Base-by-base conservation (phyloP, 2,113 vertebrate genomes). In the Peromyscus leucopus region DNA sequence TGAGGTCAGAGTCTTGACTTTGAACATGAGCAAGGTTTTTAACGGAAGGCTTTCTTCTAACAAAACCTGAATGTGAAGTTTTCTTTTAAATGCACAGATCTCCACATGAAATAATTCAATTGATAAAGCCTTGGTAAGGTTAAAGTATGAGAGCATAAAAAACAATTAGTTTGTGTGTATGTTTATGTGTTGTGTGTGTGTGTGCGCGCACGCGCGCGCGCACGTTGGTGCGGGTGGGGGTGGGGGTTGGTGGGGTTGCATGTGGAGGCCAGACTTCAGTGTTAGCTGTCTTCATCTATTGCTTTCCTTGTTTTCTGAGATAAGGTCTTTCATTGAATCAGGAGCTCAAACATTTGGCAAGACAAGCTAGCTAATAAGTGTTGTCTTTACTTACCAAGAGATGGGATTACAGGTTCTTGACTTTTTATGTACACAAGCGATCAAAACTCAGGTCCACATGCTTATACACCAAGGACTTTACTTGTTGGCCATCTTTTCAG, bases 61-160 rank as follows among this genome's bases (percentile, higher is more conserved):
- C n/a, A 89, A 97, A 91, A 94, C 82, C 42, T 39, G 12, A 94
- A 96, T 80, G 57, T 57, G 51, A 93, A 75, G 21, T 63, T 91
- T 86, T 88, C 7, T 90, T 95, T 97, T 92, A 95, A 90, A 75
- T 63, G 36, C 31, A 57, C 2, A 86, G 36, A 87, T 82, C 31
- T 1, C 9, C 46, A 84, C 36, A 21, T 46, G 55, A 95, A 94
- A 11, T 13, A 92, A 80, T 15, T 90, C 26, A 75, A 86, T 79
- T 63, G 82, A 63, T 87, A 48, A 31, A 83, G n/a, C 28, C 71
- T 46, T 26, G 28, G 42, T n/a, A 67, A 84, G 67, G 6, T 2
- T 46, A 86, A 84, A 31, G 8, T 59, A 57, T 33, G 1, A 93
- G 1, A 5, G 15, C 26, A 82, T 93, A 57, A 63, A 59, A 63